Evolutionary conservation across 1,140 invertebrate species (phyloP), one percentile per base, ranked within the genome.

Genomic region (Agrilus planipennis): DNA sequence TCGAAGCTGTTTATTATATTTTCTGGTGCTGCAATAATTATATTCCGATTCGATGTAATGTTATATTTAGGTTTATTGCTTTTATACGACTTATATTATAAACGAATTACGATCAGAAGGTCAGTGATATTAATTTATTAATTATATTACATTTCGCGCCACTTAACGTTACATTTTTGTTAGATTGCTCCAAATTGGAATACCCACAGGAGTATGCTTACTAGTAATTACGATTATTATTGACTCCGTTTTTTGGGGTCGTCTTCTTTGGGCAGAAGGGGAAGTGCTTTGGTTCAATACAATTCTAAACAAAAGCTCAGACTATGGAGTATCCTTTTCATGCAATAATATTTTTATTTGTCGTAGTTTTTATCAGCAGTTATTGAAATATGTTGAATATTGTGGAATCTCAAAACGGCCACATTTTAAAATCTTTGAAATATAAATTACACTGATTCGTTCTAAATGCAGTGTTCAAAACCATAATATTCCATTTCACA

Each of bases 301-400:
- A 4, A 69, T 95, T 39, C 64, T 91, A 1, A 99, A 99, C 61
- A 89, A 90, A 63, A 98, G 94, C 62, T 83, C 85, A 14, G 70
- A 95, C 45, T 99, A 90, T 86, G 95, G 95, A 60, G 89, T 95
- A 89, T 89, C 84, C 84, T 86, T 87, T n/a, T n/a, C n/a, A n/a
- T n/a, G n/a, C n/a, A n/a, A n/a, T n/a, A n/a, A n/a, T n/a, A n/a
- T n/a, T n/a, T n/a, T n/a, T n/a, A n/a, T n/a, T n/a, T n/a, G n/a
- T n/a, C n/a, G n/a, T n/a, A n/a, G n/a, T n/a, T n/a, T n/a, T n/a
- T n/a, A n/a, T n/a, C n/a, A n/a, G n/a, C n/a, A n/a, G n/a, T n/a
- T n/a, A n/a, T n/a, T n/a, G n/a, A n/a, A n/a, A n/a, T n/a, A n/a
- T n/a, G n/a, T n/a, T n/a, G n/a, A n/a, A n/a, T n/a, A n/a, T n/a